These are phyloP conservation scores for Clinocottus analis DNA, from an alignment of 2,113 vertebrate genomes.

Conservation along the genomic window DNA sequence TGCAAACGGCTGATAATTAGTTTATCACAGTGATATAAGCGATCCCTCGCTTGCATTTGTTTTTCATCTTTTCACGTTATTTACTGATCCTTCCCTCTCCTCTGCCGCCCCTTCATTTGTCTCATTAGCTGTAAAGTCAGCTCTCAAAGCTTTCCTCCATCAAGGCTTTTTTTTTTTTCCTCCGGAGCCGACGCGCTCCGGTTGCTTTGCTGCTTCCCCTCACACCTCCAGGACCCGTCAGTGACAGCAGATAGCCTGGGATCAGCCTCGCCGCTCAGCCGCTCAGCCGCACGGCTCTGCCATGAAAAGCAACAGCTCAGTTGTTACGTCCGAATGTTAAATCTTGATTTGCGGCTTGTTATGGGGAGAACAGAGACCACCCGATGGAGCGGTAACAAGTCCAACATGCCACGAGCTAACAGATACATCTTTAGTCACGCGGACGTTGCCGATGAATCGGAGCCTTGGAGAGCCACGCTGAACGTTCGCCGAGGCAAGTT, in stretches of 20 bases:
- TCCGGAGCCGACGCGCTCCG: conserved; percentile 42
- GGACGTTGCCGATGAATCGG: conserved; percentile 4
- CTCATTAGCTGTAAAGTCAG: conserved; percentile 55
- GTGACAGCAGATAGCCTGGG: conserved; percentile 37
- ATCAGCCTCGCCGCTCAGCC: conserved; percentile 21
- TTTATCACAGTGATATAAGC: conserved; percentile 6
- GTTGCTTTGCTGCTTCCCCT: conserved; percentile 40
- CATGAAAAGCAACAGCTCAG: conserved; percentile 1
- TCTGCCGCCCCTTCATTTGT: conserved; percentile 40
- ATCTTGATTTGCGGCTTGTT: conserved; percentile 32
- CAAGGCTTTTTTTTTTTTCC: conserved; percentile 48
- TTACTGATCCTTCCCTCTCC: conserved; percentile 24
- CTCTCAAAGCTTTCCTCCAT: conserved; percentile 49
- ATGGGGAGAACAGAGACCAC: conserved; percentile 19
- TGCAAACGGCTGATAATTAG: conserved; percentile 30
- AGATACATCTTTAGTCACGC: conserved; percentile 3
- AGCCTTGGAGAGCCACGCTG: not conserved
- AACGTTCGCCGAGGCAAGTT: not conserved
- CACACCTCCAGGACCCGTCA: conserved; percentile 51
- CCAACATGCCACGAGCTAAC: conserved; percentile 1
- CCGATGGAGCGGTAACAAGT: not conserved
- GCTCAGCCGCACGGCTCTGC: conserved; percentile 1
- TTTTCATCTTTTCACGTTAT: conserved; percentile 36
- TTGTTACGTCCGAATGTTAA: conserved; percentile 32
- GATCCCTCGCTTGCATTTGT: not conserved